Evolutionary conservation across 2,797 vertebrate species (phyloP), one percentile per base, ranked within the genome.

Genomic region (Molossus alvarezi): DNA sequence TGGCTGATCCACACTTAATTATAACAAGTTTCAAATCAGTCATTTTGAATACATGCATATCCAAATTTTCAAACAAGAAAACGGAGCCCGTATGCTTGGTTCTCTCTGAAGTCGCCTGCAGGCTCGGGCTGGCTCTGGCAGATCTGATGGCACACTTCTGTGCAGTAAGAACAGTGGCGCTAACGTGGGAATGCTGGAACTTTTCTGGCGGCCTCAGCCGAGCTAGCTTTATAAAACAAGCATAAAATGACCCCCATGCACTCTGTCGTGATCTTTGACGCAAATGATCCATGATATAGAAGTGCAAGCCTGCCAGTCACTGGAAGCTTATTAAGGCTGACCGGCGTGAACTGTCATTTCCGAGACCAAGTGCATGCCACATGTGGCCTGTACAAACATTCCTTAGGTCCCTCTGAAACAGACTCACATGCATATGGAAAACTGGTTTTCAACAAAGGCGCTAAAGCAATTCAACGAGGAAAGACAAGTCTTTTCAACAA

Each of bases 11-110:
- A 81, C 51, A 76, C 72, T 80, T 92, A 65, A 84, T 76, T 75
- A 55, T 20, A 67, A 53, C 65, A 67, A 92, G 41, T 75, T 79
- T 51, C 58, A 82, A 88, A 92, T 69, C 23, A 69, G 71, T 76
- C 27, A 58, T 71, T 77, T 25, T 57, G 58, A 95, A 72, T 84
- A 55, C 77, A 85, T 0, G 25, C 3, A 53, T 23, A 85, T 25
- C 18, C 48, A 37, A 45, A 6, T 83, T 95, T 95, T 92, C 62
- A 55, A 41, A 76, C 27, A 69, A 48, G 77, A 73, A 88, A 82
- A 62, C 12, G 64, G 6, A 88, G 57, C 72, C 73, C 85, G 55
- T 64, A 27, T 87, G 21, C 18, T 72, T 85, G n/a, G 18, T 60
- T 95, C 45, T 88, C 27, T 41, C 33, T 45, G 7, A 89, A 79